Base-by-base conservation (phyloP, 2,113 vertebrate species). In the Ciconia boyciana region DNA sequence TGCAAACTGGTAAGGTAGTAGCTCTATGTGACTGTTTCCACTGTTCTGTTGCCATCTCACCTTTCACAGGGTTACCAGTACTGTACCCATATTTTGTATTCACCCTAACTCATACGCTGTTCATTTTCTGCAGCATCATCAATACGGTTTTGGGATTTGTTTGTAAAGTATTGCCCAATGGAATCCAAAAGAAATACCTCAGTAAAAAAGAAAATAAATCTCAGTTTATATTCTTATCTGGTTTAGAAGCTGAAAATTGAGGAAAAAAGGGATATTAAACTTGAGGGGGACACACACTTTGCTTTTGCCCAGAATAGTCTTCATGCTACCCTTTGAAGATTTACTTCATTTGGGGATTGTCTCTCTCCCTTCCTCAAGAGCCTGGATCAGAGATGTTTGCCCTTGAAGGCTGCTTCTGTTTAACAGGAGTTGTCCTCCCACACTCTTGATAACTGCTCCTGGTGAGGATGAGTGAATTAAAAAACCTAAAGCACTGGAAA, bases 341-440 rank as follows among this genome's bases (percentile, higher is more conserved):
- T 86, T 83, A 12, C 22, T 83, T 74, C 69, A 49, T 77, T 79
- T 51, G 75, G 61, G 90, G 80, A 87, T 87, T 94, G 51, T 61
- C 20, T 93, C 39, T 78, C 44, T 44, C 17, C 36, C 55, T 93
- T 95, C 34, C 95, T 74, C 62, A 54, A 74, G 60, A 95, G 84
- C 46, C 58, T 77, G 64, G 66, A 93, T 94, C 62, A 94, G 82
- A 94, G 62, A 20, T 83, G 58, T 88, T 97, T 91, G 89, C 84
- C 95, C 86, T 96, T 92, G 91, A 92, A 93, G 90, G 92, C 71
- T 92, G 77, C 70, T 95, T 81, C 93, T 96, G 81, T 62, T 92
- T 90, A 96, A 54, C 52, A 77, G 70, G 43, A 90, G 68, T 58
- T 94, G 62, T 97, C 91, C 78, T 96, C 95, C 97, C 82, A 97